phyloP scores from a whole-genome alignment of 2,888 invertebrate genomes.

The Geotrupes spiniger region DNA sequence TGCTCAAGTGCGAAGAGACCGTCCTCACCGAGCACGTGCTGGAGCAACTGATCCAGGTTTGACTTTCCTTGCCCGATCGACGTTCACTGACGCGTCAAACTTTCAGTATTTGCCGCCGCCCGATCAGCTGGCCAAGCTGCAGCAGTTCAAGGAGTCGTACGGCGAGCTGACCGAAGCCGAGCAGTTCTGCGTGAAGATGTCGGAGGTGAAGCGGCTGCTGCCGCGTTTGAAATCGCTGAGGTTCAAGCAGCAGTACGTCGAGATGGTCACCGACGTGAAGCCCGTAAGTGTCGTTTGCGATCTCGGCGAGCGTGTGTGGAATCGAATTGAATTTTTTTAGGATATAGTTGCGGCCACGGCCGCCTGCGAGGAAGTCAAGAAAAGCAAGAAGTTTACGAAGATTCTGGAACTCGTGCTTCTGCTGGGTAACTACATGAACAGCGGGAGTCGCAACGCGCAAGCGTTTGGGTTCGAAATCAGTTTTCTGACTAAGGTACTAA shows the following conservation, averaged over 20 bases:
- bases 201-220: conserved; percentile 81
- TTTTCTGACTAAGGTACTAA: conserved; percentile 86
- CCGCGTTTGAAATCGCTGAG: conserved; percentile 86
- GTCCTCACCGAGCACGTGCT: conserved; percentile 83
- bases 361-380: conserved; percentile 90
- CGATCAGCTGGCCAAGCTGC: conserved; percentile 82
- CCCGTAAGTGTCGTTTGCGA: conserved; percentile 77
- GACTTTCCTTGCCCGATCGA: too few relatives aligned
- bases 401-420: conserved; percentile 86
- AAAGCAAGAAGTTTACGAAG: conserved; percentile 85
- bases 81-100: too few relatives aligned
- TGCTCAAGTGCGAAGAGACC: conserved; percentile 83
- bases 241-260: conserved; percentile 84
- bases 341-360: conserved; percentile 94
- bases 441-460: conserved; percentile 89
- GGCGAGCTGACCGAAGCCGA: conserved; percentile 89
- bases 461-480: conserved; percentile 97
- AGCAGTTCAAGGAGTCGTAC: conserved; percentile 74
- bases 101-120: conserved; percentile 82
- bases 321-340: conserved; percentile 45
- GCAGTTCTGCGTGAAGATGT: conserved; percentile 88
- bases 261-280: conserved; percentile 83
- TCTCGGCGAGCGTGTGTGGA: too few relatives aligned
- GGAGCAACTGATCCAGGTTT: conserved; percentile 78
- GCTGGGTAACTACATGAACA: conserved; percentile 96